Base-by-base conservation (phyloP, 2,797 vertebrate genomes). In the Tarsius wallacei region DNA sequence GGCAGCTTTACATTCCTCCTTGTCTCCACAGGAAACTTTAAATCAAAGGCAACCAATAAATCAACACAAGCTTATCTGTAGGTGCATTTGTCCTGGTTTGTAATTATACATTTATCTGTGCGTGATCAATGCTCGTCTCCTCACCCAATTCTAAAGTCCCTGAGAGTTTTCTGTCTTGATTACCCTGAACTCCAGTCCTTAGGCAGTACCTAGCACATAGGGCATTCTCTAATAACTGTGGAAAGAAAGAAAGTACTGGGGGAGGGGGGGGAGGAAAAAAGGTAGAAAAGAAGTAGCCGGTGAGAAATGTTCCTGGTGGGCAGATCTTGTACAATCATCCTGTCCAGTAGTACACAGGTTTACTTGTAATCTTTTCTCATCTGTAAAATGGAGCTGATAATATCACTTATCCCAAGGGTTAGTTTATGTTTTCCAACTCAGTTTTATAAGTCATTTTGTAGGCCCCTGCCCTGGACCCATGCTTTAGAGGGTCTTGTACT, bases 41-140 rank as follows among this genome's bases (percentile, higher is more conserved):
- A 90, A 82, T 96, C 92, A 81, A 87, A 96, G 95, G 61, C 55
- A 51, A 2, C 61, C 51, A 28, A 14, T 63, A 84, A 49, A 91
- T 77, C 49, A 55, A 66, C 94, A 51, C 59, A 2, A 8, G 63
- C 49, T 84, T 31, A 61, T 80, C 83, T 81, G 87, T 10, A 26
- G 12, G 51, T 7, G 74, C 26, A 1, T 71, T 87, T 42, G 63
- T 31, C 49, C 74, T 36, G 0, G 22, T 61, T 63, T 70, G 74
- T 83, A 21, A 87, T 66, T 59, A 78, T 3, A 28, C 42, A 5
- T 74, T 70, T 78, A 49, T 49, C 47, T 87, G 64, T 61, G 91
- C 47, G 74, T 33, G 51, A n/a, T 87, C 70, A 11, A 7, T 10
- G 84, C 83, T 49, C 0, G 68, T 15, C 61, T 73, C n/a, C 70